Evolutionary conservation across 2,888 invertebrate species (phyloP).

Genomic region (Physocephala rufipes): DNA sequence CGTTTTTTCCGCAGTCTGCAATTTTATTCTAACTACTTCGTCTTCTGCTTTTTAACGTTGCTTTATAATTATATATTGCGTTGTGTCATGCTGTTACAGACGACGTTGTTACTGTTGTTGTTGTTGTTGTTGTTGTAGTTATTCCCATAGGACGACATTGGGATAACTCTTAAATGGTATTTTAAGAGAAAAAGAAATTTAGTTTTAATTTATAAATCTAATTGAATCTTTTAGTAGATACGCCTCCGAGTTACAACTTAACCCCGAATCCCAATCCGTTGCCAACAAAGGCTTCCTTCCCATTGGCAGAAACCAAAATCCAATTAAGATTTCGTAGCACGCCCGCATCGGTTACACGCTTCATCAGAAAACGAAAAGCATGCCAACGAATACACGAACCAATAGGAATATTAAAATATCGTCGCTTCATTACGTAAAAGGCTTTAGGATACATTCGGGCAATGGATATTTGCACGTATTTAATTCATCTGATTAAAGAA

Average conservation of each 20-base stretch:
- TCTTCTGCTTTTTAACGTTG: not conserved
- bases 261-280: not conserved
- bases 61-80: not conserved
- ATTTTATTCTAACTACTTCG: not conserved
- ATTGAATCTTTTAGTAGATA: not conserved
- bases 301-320: not conserved
- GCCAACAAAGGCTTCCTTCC: not conserved
- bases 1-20: too few species aligned
- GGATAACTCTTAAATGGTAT: not conserved
- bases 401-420: too few species aligned
- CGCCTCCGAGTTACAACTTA: not conserved
- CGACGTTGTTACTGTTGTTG: too few species aligned
- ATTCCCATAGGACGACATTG: too few species aligned
- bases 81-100: too few species aligned
- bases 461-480: too few species aligned
- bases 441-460: too few species aligned
- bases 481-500: too few species aligned
- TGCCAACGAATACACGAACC: too few species aligned
- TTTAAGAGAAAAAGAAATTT: not conserved
- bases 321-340: not conserved
- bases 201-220: conserved; percentile 3
- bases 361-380: too few species aligned
- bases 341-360: too few species aligned
- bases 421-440: too few species aligned
- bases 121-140: not conserved